Evolutionary conservation across 2,113 vertebrate species (phyloP), one percentile per base, ranked within the genome.

Genomic region (Agapornis roseicollis): DNA sequence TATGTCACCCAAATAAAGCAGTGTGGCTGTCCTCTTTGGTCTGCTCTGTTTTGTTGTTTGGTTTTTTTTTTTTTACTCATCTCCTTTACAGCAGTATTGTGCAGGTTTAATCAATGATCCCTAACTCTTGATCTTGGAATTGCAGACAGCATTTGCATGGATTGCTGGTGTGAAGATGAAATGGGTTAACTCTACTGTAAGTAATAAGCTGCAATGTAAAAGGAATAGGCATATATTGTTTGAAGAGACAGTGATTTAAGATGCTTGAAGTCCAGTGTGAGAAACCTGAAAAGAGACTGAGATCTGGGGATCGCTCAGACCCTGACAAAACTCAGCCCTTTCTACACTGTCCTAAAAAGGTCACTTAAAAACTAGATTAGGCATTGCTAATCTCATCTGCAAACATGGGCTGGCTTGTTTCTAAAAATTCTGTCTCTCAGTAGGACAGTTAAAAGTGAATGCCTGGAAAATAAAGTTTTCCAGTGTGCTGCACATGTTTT

Each of bases 21-120:
- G 20, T 0, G 1, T 44, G 35, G 18, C 25, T 74, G 8, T 2
- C 1, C 2, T 63, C 55, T 70, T 68, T 63, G n/a, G 35, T 46
- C 58, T 66, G 11, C 22, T 39, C 28, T 78, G 18, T 70, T 88
- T 35, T 35, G n/a, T 58, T 58, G 33, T 6, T 33, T 33, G 18
- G 46, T 22, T 47, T 46, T n/a, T 58, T 58, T n/a, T 56, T 56
- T 23, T 88, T 65, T 17, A 28, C 10, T 9, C 2, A 23, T 33
- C 17, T 80, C 31, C 60, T 81, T 58, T 41, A 52, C 17, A 53
- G 49, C 31, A 80, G 20, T n/a, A 35, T 44, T 68, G 9, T 56
- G 23, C 27, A 68, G 55, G 7, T 78, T 80, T 84, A 50, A 39
- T 27, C 18, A 5, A 33, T 66, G 49, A 44, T 78, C 47, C 55